Evolutionary conservation across 2,888 invertebrate species (phyloP).

Genomic region (Phorcus lineatus): DNA sequence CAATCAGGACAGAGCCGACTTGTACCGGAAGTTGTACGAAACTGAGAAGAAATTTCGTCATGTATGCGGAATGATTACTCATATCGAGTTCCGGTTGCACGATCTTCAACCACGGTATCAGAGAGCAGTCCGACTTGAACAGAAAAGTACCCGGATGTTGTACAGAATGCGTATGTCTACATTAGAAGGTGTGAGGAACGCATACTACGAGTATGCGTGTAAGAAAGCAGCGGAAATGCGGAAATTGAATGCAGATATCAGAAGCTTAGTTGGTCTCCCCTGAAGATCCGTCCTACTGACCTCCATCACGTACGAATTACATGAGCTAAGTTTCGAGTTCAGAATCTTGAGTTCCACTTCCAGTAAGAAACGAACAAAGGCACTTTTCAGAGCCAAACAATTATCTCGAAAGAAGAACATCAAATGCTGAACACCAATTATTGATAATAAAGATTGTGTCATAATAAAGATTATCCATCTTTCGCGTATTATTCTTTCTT

Average conservation of each 20-base stretch:
- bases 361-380: background rate
- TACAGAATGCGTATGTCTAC: background rate
- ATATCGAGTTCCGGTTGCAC: background rate
- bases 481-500: too few relatives aligned
- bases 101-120: background rate
- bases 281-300: background rate
- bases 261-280: background rate
- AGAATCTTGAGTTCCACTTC: background rate
- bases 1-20: background rate
- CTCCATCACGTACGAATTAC: background rate
- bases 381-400: background rate
- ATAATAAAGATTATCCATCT: too few relatives aligned
- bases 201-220: background rate
- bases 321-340: too few relatives aligned
- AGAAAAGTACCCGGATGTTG: background rate
- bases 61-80: background rate
- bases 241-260: background rate
- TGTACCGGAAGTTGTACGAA: background rate
- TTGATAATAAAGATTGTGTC: too few relatives aligned
- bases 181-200: background rate
- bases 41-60: background rate
- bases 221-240: background rate
- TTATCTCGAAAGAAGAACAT: background rate
- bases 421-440: too few relatives aligned
- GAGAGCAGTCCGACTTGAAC: background rate